phyloP scores from a whole-genome alignment of 2,113 vertebrate species.

The Paracanthobrama guichenoti region DNA sequence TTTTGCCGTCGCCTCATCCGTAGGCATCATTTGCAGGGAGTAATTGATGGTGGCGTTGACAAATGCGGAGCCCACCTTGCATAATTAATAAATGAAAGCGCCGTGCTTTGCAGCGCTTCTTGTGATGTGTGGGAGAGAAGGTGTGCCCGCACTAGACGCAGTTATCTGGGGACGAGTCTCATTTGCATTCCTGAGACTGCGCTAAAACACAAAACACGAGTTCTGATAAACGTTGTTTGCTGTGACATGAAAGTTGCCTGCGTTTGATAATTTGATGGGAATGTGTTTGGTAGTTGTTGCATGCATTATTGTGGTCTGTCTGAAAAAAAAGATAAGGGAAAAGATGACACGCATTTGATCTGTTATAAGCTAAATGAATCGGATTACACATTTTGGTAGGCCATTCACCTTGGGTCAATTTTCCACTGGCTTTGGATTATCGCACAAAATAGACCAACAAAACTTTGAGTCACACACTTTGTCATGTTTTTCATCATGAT shows the following conservation, averaged over 20 bases:
- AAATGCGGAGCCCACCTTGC: slow-evolving; percentile 67
- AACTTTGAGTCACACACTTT: background rate
- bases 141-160: slow-evolving; percentile 7
- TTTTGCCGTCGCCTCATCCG: slow-evolving; percentile 71
- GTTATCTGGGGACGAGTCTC: slow-evolving; percentile 55
- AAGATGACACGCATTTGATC: slow-evolving; percentile 3
- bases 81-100: slow-evolving; percentile 72
- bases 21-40: slow-evolving; percentile 67
- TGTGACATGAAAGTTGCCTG: slow-evolving; percentile 22
- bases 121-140: slow-evolving; percentile 60
- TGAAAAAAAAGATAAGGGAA: background rate
- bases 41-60: slow-evolving; percentile 63
- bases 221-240: slow-evolving; percentile 14
- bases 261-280: slow-evolving; percentile 30
- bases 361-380: background rate
- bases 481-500: background rate
- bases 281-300: background rate
- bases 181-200: slow-evolving; percentile 62
- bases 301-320: background rate
- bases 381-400: background rate
- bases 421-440: background rate
- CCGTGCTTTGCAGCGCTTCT: slow-evolving; percentile 59
- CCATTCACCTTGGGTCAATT: background rate
- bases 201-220: background rate
- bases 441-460: background rate